Evolutionary conservation across 30 jellyfish, hydroid and myxozoan genomes (phyloP).

Genomic region (Chrysaora quinquecirrha): DNA sequence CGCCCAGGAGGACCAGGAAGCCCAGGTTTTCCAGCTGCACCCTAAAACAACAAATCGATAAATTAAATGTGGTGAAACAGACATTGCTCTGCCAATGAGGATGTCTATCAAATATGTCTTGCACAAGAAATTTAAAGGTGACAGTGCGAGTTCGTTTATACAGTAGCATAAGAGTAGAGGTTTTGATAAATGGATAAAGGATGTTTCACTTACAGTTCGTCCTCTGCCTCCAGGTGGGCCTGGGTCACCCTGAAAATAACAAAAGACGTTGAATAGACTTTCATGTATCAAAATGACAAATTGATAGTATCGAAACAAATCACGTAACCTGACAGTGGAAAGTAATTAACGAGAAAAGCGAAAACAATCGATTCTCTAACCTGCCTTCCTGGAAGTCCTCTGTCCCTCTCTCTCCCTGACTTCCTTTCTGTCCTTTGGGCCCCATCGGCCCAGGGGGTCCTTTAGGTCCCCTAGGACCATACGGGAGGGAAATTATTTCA

Average conservation of each 20-base stretch:
- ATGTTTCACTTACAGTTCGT: slow-evolving; percentile 84
- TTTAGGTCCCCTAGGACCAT: slow-evolving; percentile 75
- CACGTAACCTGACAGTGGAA: too few relatives aligned
- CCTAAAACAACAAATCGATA: slow-evolving; percentile 17
- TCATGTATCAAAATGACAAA: too few relatives aligned
- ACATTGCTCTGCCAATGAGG: slow-evolving; percentile 47
- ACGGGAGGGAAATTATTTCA: slow-evolving; percentile 43
- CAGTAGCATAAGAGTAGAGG: too few relatives aligned
- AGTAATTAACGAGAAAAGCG: too few relatives aligned
- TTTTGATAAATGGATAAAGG: too few relatives aligned
- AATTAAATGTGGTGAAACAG: slow-evolving; percentile 29
- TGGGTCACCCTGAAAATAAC: slow-evolving; percentile 58
- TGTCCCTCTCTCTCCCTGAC: slow-evolving; percentile 68
- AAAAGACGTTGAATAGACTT: neutral
- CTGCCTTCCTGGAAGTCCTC: slow-evolving; percentile 69
- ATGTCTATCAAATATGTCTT: too few relatives aligned
- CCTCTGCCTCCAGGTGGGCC: slow-evolving; percentile 90
- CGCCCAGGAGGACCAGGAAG: slow-evolving; percentile 96
- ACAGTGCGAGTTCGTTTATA: too few relatives aligned
- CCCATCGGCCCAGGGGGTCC: slow-evolving; percentile 96
- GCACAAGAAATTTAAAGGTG: too few relatives aligned
- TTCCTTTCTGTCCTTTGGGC: slow-evolving; percentile 71
- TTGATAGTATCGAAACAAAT: too few relatives aligned
- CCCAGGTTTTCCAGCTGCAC: slow-evolving; percentile 95
- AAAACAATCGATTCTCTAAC: slow-evolving; percentile 15